Evolutionary conservation across 2,888 invertebrate species (phyloP), one percentile per base, ranked within the genome.

Genomic region (Epinotia ramella): DNA sequence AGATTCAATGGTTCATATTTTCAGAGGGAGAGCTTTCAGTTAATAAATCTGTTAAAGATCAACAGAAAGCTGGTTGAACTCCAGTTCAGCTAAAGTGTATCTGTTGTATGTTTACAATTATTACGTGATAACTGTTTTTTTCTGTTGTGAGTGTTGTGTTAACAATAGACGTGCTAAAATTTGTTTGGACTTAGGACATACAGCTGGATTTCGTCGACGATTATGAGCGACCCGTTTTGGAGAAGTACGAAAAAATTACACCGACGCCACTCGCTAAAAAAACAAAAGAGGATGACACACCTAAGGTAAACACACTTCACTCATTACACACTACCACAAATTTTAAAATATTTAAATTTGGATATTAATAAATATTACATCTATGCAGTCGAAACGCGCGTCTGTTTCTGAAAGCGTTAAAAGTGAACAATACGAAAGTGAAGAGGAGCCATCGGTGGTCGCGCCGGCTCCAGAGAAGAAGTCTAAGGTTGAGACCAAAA

Each of bases 151-250:
- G 85, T 87, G 82, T 82, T 85, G 88, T 89, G 83, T 86, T 89
- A 89, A 89, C 88, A 82, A 80, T 82, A 80, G 76, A 86, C 85
- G 91, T 92, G 91, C 86, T 91, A 90, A 92, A 91, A 71, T 86
- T 78, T 89, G 81, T 89, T 91, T 90, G 82, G 85, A 88, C 88
- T 83, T 94, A 94, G 94, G 94, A 91, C 77, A 87, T 87, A 86
- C 83, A 87, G 86, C 83, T 94, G 87, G 94, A 95, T 85, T 94
- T 95, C 86, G 92, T 94, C 85, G 96, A 96, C 70, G 97, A 97
- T 93, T 97, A 97, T 89, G 97, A 97, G 87, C 95, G 97, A 83
- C 96, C 97, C 2, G 96, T 96, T 69, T 93, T 97, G 86, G 97
- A 97, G 90, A 96, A 96, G 91, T 97, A 96, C 84, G 96, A 96